Evolutionary conservation across 2,888 invertebrate species (phyloP), one percentile per base, ranked within the genome.

Genomic region (Caenorhabditis macrosperma): DNA sequence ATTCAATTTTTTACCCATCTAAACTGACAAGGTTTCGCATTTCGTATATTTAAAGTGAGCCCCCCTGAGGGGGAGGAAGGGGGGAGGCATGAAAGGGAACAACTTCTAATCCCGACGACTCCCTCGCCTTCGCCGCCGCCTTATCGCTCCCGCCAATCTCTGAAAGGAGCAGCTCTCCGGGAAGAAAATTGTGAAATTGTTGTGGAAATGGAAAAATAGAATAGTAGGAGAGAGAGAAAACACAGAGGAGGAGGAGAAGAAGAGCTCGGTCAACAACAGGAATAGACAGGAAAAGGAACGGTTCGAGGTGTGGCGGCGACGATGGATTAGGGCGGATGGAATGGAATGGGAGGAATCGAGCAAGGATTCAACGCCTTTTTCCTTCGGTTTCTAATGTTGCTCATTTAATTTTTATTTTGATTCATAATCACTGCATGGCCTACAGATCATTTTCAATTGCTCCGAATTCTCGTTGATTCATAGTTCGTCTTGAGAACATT

Each of bases 81-180:
- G 15, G 50, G 48, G 35, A 22, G 15, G 38, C 12, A 54, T 55
- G 22, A 26, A 48, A 41, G 4, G 59, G 52, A 77, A 77, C 68
- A 68, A 77, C 67, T 61, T 67, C 55, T 76, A 68, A 60, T 71
- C 71, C 71, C 30, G 69, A 17, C 48, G 52, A 60, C 48, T 33
- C 50, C 17, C n/a, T n/a, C n/a, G n/a, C n/a, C n/a, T n/a, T n/a
- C n/a, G n/a, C n/a, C n/a, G n/a, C n/a, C 35, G 44, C 41, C 46
- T 28, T 28, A 35, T 59, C 41, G 38, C 48, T 41, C 28, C 38
- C 38, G 46, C 30, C 41, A 52, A 69, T 69, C 69, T 69, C 60
- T 50, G 41, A 44, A 35, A 44, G 33, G 38, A 60, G 41, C 17
- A 28, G 48, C 55, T 72, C 57, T 64, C 55, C 57, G 30, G 52